Evolutionary conservation across 1,140 invertebrate genomes (phyloP), one percentile per base, ranked within the genome.

Genomic region (Brachionus koreanus): DNA sequence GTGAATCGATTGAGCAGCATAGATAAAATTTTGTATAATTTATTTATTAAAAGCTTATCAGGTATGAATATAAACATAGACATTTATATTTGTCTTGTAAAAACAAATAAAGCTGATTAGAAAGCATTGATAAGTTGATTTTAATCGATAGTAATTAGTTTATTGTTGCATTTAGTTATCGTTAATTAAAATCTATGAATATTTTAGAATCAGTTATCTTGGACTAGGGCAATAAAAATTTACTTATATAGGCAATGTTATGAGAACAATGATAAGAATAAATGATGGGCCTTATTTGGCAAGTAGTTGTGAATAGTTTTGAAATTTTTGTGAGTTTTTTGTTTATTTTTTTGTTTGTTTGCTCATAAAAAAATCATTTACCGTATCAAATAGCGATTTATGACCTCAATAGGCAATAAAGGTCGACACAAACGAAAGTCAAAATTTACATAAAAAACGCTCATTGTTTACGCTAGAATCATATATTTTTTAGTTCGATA

Each of bases 281-380:
- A 33, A 65, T 10, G 16, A 39, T 39, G 33, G 9, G 33, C 7
- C 37, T 16, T 37, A 42, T 67, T 39, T 69, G 39, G 37, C 19
- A 16, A 69, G 33, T 69, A 69, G 39, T 69, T 69, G 65, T 69
- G 65, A 69, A 57, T 19, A 57, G 49, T 69, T 69, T 69, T 23
- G 16, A 37, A 33, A 57, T 57, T 57, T 29, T 57, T 6, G 9
- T 57, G 5, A 65, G 63, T 33, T 33, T 33, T 23, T 9, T 25
- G 25, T 25, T 10, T 12, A 6, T 1, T 57, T n/a, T 57, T 12
- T n/a, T 16, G 23, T 57, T n/a, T 16, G 49, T 57, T 67, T 6
- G 35, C 12, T n/a, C 37, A 69, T 69, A 69, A 69, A 69, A 69
- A 74, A 74, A 74, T 74, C 42, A 74, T 74, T 74, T 74, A 74